Evolutionary conservation across 2,888 invertebrate genomes (phyloP).

Genomic region (Ophraella communa): DNA sequence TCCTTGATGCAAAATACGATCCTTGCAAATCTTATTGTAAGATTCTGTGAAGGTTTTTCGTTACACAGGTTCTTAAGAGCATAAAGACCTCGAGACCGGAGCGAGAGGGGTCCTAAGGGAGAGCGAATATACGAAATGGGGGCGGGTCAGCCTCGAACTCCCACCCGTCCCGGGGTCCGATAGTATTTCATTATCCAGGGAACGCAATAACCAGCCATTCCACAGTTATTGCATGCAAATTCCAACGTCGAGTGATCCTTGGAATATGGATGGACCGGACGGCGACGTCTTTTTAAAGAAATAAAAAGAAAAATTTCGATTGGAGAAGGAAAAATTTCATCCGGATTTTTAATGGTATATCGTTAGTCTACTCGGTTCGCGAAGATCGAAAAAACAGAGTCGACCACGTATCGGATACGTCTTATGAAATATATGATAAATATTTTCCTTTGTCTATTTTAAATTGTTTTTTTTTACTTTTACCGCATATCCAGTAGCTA

Average conservation of each 20-base stretch:
- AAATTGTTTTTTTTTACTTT: neutral
- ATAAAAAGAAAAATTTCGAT: slow-evolving; percentile 22
- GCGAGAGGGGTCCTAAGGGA: slow-evolving; percentile 9
- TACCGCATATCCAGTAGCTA: too few species aligned
- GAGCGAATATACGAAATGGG: slow-evolving; percentile 12
- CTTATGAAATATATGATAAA: neutral
- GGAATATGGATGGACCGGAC: slow-evolving; percentile 14
- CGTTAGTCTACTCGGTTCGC: slow-evolving; percentile 10
- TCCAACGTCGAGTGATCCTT: slow-evolving; percentile 46
- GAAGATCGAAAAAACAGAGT: neutral
- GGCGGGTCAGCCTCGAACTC: slow-evolving; percentile 39
- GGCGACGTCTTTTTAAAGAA: slow-evolving; percentile 15
- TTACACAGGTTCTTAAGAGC: slow-evolving; percentile 19
- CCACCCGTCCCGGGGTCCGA: slow-evolving; percentile 39
- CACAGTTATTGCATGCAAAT: slow-evolving; percentile 57
- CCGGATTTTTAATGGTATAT: slow-evolving; percentile 20
- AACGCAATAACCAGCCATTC: slow-evolving; percentile 47
- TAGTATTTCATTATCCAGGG: slow-evolving; percentile 53
- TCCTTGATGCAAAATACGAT: slow-evolving; percentile 31
- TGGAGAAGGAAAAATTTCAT: slow-evolving; percentile 12
- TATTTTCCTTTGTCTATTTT: neutral
- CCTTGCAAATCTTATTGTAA: slow-evolving; percentile 30
- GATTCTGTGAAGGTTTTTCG: slow-evolving; percentile 32
- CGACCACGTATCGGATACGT: neutral
- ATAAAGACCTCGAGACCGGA: slow-evolving; percentile 1